Evolutionary conservation across 2,113 vertebrate genomes (phyloP).

Genomic region (Phoenicopterus ruber): DNA sequence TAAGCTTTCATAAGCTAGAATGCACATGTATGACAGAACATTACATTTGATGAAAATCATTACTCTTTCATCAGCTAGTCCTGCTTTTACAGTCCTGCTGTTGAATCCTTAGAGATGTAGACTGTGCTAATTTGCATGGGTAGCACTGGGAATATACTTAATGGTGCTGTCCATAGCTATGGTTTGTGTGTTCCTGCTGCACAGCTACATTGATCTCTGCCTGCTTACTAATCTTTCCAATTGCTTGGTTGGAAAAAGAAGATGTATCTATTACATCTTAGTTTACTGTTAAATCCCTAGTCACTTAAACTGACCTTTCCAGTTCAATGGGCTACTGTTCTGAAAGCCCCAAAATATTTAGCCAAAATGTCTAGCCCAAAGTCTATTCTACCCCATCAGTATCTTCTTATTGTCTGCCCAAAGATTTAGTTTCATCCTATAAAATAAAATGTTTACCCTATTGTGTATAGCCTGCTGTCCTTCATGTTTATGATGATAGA

Average conservation of each 20-base stretch:
- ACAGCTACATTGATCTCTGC: background rate
- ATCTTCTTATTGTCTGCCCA: background rate
- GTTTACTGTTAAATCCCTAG: background rate
- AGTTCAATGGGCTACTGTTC: background rate
- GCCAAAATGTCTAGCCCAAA: background rate
- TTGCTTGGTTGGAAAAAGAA: background rate
- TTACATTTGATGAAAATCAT: background rate
- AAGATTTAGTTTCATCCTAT: background rate
- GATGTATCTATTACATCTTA: background rate
- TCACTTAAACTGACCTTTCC: background rate
- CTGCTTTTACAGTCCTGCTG: background rate
- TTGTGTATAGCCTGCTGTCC: background rate
- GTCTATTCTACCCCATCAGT: background rate
- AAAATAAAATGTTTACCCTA: background rate
- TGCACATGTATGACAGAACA: background rate
- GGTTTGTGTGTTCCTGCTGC: background rate
- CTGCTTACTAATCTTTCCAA: background rate
- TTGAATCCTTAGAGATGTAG: background rate
- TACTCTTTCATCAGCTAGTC: background rate
- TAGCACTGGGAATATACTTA: background rate
- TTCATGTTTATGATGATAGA: background rate
- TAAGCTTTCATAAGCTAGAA: background rate
- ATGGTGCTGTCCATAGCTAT: background rate
- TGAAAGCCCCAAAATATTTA: background rate
- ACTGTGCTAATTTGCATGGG: background rate